Base-by-base conservation (phyloP, 2,888 invertebrate genomes). In the Lobophora halterata region DNA sequence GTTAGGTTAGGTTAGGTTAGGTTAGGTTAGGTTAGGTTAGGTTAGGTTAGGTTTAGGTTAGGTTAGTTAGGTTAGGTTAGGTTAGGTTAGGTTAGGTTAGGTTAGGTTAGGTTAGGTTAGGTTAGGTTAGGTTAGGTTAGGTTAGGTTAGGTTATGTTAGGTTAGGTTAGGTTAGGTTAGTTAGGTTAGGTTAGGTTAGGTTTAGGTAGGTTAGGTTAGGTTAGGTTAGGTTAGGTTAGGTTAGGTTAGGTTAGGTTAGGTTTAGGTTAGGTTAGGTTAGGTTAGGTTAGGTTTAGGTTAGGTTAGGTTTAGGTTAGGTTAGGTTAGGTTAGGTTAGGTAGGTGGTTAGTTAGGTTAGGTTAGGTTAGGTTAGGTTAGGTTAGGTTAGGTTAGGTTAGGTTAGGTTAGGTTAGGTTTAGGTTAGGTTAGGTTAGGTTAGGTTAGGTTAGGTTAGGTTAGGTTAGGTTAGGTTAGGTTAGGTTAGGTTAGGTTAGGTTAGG, bases 81-180 rank as follows among this genome's bases (percentile, higher is more conserved):
- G 45, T 45, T 41, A 50, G 46, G 46, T 49, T 49, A 46, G 50
- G 51, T 49, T 49, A 44, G 48, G 44, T 48, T 49, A 42, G 52
- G 49, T 52, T 52, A 46, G 49, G 52, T 51, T 52, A 47, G 47
- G 49, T 52, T 50, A 50, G 53, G 49, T 50, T 42, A 46, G 44
- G n/a, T n/a, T n/a, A n/a, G n/a, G n/a, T n/a, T n/a, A n/a, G n/a
- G 49, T 53, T 53, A 52, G 44, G 45, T 45, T 45, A 46, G 34
- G 32, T 21, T 27, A 36, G 17, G 23, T 24, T n/a, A n/a, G n/a
- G n/a, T n/a, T n/a, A n/a, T n/a, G n/a, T n/a, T n/a, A n/a, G n/a
- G n/a, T n/a, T n/a, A n/a, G n/a, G n/a, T n/a, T n/a, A n/a, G n/a
- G n/a, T n/a, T n/a, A n/a, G n/a, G n/a, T n/a, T n/a, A n/a, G n/a